Evolutionary conservation across 2,113 vertebrate species (phyloP).

Genomic region (Protomyctophum bolini): DNA sequence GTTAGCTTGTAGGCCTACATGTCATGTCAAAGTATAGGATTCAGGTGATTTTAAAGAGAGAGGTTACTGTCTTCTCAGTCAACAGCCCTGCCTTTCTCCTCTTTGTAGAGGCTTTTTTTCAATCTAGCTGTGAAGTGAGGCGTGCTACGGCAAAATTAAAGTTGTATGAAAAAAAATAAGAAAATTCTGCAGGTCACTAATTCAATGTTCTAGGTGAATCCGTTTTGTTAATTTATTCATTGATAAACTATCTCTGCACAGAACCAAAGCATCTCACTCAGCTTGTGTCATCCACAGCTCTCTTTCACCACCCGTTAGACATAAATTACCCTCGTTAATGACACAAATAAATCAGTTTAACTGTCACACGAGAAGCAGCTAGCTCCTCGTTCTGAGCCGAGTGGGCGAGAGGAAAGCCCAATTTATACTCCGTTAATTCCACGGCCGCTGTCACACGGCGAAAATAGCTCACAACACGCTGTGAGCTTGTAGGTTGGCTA

Average conservation of each 20-base stretch:
- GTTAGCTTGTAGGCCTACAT: too few species aligned
- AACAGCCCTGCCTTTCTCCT: conserved; percentile 33
- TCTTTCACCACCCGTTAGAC: conserved; percentile 19
- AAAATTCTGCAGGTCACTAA: background rate
- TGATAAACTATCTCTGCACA: background rate
- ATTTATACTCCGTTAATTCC: too few species aligned
- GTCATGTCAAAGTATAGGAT: too few species aligned
- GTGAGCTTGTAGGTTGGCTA: too few species aligned
- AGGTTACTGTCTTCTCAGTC: conserved; percentile 13
- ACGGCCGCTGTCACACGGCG: too few species aligned
- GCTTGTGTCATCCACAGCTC: conserved; percentile 22
- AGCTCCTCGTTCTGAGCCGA: conserved; percentile 15
- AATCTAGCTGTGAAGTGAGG: conserved; percentile 37
- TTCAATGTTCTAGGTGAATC: background rate
- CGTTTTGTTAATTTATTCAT: background rate
- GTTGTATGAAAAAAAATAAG: too few species aligned
- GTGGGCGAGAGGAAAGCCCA: background rate
- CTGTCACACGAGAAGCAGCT: conserved; percentile 27
- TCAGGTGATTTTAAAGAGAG: conserved; percentile 4
- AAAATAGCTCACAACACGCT: too few species aligned
- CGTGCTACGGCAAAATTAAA: background rate
- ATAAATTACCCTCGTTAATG: conserved; percentile 49
- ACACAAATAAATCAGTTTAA: conserved; percentile 56
- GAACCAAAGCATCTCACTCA: conserved; percentile 37
- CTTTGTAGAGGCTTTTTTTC: conserved; percentile 43